These are phyloP conservation scores for Anagrus nilaparvatae DNA, from an alignment of 1,140 invertebrate genomes.

Conservation along the genomic window DNA sequence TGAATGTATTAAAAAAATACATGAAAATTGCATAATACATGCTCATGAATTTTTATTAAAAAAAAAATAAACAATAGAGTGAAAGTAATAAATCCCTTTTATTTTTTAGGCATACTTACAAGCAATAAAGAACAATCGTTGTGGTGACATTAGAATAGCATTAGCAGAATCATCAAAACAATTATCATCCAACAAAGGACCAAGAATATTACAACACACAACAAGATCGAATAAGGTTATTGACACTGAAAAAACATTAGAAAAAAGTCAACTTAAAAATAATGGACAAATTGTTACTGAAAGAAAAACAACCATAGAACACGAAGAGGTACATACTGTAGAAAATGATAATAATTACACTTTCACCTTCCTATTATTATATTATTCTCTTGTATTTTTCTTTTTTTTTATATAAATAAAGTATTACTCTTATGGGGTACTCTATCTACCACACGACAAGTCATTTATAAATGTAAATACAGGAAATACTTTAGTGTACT, in stretches of 20 bases:
- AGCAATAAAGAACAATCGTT: constrained; percentile 55
- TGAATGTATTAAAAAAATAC: too few relatives aligned
- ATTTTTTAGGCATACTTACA: constrained; percentile 58
- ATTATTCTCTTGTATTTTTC: too few relatives aligned
- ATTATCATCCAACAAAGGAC: constrained; percentile 50
- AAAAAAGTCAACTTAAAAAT: constrained; percentile 52
- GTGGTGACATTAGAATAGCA: constrained; percentile 58
- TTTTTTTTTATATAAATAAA: too few relatives aligned
- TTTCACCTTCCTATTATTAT: neutral
- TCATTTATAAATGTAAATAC: too few relatives aligned
- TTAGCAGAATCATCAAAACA: constrained; percentile 51
- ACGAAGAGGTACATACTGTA: constrained; percentile 58
- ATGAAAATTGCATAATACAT: too few relatives aligned
- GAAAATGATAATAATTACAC: too few relatives aligned
- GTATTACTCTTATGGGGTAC: too few relatives aligned
- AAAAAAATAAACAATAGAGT: too few relatives aligned
- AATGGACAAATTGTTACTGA: constrained; percentile 80
- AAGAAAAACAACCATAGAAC: constrained; percentile 65
- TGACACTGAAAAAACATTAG: constrained; percentile 71
- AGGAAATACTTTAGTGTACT: too few relatives aligned
- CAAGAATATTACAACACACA: constrained; percentile 63
- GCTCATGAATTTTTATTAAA: too few relatives aligned
- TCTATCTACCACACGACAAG: too few relatives aligned
- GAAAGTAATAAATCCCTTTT: constrained; percentile 7
- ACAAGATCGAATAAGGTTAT: constrained; percentile 65